These are phyloP conservation scores for Brachycybe producta DNA, from an alignment of 2,888 invertebrate species.

Conservation along the genomic window DNA sequence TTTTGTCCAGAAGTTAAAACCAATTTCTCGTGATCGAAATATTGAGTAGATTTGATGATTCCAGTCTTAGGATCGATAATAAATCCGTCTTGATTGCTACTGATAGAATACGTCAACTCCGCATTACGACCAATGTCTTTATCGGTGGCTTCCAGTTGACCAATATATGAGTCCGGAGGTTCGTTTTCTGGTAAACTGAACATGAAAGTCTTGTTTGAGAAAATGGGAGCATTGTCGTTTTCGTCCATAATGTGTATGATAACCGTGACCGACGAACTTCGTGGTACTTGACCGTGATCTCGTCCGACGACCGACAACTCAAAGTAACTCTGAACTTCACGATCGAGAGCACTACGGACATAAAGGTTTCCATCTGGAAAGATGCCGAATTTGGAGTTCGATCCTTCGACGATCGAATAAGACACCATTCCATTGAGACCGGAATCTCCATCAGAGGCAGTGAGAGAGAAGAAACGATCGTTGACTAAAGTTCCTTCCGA, in stretches of 20 bases:
- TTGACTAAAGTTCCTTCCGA: conserved; percentile 83
- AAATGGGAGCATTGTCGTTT: conserved; percentile 89
- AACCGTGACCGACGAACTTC: conserved; percentile 70
- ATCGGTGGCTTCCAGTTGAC: conserved; percentile 78
- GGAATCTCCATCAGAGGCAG: conserved; percentile 77
- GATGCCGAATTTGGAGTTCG: conserved; percentile 75
- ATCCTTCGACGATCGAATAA: conserved; percentile 74
- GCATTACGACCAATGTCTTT: conserved; percentile 82
- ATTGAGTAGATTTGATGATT: conserved; percentile 67
- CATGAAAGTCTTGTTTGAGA: conserved; percentile 77
- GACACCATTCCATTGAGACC: conserved; percentile 64
- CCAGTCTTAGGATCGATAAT: conserved; percentile 80
- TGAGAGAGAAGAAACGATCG: conserved; percentile 73
- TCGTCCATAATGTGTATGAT: conserved; percentile 89
- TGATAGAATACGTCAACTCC: conserved; percentile 63
- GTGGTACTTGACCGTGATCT: conserved; percentile 63
- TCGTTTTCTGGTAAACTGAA: conserved; percentile 82
- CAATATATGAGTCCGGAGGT: conserved; percentile 77
- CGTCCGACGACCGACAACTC: conserved; percentile 69
- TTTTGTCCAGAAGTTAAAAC: conserved; percentile 63
- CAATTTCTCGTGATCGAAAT: conserved; percentile 78
- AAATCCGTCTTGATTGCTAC: conserved; percentile 58
- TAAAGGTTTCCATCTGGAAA: conserved; percentile 90
- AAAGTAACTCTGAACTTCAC: conserved; percentile 84
- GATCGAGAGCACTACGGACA: conserved; percentile 69